Base-by-base conservation (phyloP, 2,113 vertebrate species). In the Gnathonemus echidnorhynchus region DNA sequence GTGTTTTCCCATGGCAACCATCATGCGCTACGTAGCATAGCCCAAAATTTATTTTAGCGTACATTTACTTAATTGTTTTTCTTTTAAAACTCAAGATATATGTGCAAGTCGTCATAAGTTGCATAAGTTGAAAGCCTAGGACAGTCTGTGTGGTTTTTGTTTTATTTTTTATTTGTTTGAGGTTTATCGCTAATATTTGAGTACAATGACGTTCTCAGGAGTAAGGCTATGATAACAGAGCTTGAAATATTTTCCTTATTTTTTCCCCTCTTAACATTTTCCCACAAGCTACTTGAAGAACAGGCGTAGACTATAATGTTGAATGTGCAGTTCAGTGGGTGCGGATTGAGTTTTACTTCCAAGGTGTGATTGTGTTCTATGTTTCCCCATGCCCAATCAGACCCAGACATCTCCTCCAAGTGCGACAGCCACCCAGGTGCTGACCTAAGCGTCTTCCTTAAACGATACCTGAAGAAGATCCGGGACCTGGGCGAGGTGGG, bases 401-500 rank as follows among this genome's bases (percentile, higher is more conserved):
- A 97, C 93, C 96, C 93, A 0, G 96, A 97, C 0, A 93, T 97
- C 56, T 92, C 94, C 0, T 93, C 96, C 0, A 94, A 96, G 91
- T 96, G 93, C 39, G 94, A 96, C 0, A 92, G 95, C 0, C 92
- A 92, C 0, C 92, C 93, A 0, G 92, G 93, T 0, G 91, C 95
- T 0, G 97, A 98, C 90, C 96, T 97, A 5, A 98, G 95, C 0
- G 90, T 98, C 21, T 99, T 98, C 91, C 96, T 97, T 87, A 99
- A 98, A 92, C 96, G 98, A 0, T 97, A 98, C 92, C 94, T 99
- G 93, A 99, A 97, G 90, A 97, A 97, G 92, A 96, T 97, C 77
- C 94, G 96, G 24, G 96, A 96, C 86, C 94, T 98, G 21, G 98
- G 98, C 35, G 97, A 98, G 97, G 98, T 98, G 89, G 92, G 95